Conservation (phyloP, 1,140 invertebrate species). For the Mizuhopecten yessoensis region DNA sequence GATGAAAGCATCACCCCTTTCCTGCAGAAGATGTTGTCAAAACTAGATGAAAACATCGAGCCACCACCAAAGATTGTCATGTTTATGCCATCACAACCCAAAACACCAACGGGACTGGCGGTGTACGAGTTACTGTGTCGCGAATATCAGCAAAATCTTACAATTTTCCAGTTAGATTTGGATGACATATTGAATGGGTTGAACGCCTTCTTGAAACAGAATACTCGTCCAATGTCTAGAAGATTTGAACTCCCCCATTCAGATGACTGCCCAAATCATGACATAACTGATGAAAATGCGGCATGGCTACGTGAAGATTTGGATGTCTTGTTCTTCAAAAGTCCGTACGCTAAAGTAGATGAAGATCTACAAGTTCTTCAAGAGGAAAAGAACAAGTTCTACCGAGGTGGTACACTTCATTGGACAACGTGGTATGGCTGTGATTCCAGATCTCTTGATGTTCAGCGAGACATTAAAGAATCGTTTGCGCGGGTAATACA, state of each 20-base stretch:
- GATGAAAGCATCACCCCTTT: conserved; percentile 46
- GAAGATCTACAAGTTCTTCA: conserved; percentile 58
- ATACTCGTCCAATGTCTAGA: too few species aligned
- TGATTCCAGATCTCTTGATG: conserved; percentile 58
- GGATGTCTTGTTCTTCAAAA: conserved; percentile 66
- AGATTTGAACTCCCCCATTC: conserved; percentile 54
- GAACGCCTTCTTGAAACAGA: not conserved
- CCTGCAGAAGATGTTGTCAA: conserved; percentile 62
- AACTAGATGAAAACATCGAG: conserved; percentile 52
- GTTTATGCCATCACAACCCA: conserved; percentile 45
- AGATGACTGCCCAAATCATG: conserved; percentile 30
- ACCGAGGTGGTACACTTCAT: conserved; percentile 68
- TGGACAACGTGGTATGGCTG: conserved; percentile 68
- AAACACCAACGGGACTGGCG: conserved; percentile 15
- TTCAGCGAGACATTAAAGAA: conserved; percentile 60
- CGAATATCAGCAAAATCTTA: conserved; percentile 49
- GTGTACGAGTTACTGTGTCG: conserved; percentile 24
- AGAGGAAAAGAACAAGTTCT: conserved; percentile 65
- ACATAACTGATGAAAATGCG: conserved; percentile 61
- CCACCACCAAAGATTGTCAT: conserved; percentile 57
- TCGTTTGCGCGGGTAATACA: conserved; percentile 57
- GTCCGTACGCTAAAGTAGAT: conserved; percentile 54
- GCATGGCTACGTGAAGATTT: conserved; percentile 69
- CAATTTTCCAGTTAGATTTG: conserved; percentile 45
- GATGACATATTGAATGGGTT: conserved; percentile 29